Evolutionary conservation across 2,888 invertebrate species (phyloP), one percentile per base, ranked within the genome.

Genomic region (Dasysyrphus albostriatus): DNA sequence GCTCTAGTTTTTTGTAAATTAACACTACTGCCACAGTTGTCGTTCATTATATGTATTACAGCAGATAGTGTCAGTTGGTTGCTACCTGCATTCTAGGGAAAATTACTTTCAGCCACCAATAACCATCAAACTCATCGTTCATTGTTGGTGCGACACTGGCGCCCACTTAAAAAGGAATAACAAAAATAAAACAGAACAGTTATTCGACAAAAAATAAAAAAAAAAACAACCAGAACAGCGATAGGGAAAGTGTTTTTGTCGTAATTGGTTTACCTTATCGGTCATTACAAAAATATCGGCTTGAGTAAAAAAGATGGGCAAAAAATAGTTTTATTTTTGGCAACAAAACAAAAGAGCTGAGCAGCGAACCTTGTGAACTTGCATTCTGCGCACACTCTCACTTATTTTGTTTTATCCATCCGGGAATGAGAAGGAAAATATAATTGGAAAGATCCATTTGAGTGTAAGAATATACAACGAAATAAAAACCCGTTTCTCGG

Each of bases 1-100:
- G 91, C 91, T 91, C 91, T 89, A 91, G 89, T 91, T 91, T 78
- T 49, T 4, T 24, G n/a, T 16, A n/a, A 47, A 70, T 24, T 37
- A 44, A 49, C 74, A 63, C 29, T 14, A 29, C 37, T 61, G 47
- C 47, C 32, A 65, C 29, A 34, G 37, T 37, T 16, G 24, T 19
- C 7, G 37, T 37, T 16, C 6, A 2, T 4, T 7, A 29, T 63
- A 4, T 8, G n/a, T n/a, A n/a, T n/a, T n/a, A 16, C 29, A 10
- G 10, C 4, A 59, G 61, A 74, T 76, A 87, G 58, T 72, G 73
- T 63, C 69, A 78, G 54, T 79, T 81, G 19, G 29, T 14, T 19
- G 5, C 1, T 69, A 78, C 87, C 83, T 75, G 87, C 83, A 87
- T 87, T 59, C 39, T 67, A 8, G 79, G 67, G 75, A 75, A 78